Base-by-base conservation (phyloP, 2,888 invertebrate species). In the Oscheius sp. region DNA sequence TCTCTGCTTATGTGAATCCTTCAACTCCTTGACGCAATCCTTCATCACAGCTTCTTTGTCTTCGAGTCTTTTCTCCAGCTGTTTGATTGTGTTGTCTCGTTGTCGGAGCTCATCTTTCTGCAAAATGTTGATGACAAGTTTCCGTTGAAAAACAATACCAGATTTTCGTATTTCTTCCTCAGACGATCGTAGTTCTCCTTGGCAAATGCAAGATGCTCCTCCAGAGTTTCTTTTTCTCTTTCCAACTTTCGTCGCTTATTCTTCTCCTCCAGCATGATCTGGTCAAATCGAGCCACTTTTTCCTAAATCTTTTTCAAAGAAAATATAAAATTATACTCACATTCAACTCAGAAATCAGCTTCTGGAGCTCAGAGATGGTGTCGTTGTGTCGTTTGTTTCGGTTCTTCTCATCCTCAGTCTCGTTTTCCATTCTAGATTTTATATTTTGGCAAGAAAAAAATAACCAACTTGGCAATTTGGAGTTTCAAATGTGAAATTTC, bases 31-130 rank as follows among this genome's bases (percentile, higher is more conserved):
- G 27, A 85, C 73, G 61, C 82, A 82, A 48, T 78, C 76, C 27
- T 85, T 79, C 83, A 84, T 84, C 61, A 84, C 75, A 12, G 76
- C 76, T 15, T 78, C 80, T 63, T 84, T 82, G 48, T 85, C 84
- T 20, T 80, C 81, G 33, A 85, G 70, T 57, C 84, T 81, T 50
- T 78, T 76, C 70, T 85, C 83, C 42, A 85, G 70, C 57, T 75
- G 74, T 46, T 70, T 68, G 23, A 83, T 73, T 23, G 74, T 73
- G 27, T 69, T 76, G 29, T 82, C 84, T 31, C 78, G 74, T 29
- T 75, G 69, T 31, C 84, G 75, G 25, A 76, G 71, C 67, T 81
- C 76, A 10, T 83, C 84, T 64, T 82, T 83, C 84, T 84, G 69
- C 27, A 57, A 57, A 52, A 15, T 8, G 10, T 58, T 25, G 4